Conservation (phyloP, 2,113 vertebrate species). For the Callipepla squamata region DNA sequence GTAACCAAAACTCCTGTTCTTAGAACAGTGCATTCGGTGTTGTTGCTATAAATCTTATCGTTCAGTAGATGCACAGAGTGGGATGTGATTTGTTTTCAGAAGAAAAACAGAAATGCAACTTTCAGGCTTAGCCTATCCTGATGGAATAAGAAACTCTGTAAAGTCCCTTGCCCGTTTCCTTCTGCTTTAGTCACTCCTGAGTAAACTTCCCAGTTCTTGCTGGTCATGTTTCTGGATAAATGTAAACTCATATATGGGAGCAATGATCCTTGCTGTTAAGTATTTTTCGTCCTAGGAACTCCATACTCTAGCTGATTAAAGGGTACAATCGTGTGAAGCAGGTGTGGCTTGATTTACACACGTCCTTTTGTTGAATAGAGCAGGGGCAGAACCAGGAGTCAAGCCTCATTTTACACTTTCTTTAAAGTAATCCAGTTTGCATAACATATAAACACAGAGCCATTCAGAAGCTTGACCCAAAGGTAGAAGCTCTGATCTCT, state of each 20-base stretch:
- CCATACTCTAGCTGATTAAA: constrained; percentile 22
- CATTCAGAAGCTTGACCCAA: background rate
- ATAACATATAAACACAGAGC: background rate
- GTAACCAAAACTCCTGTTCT: background rate
- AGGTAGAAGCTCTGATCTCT: constrained; percentile 29
- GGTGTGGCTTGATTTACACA: constrained; percentile 31
- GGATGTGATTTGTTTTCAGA: constrained; percentile 23
- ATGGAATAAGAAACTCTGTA: constrained; percentile 50
- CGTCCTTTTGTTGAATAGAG: background rate
- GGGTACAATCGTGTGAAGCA: background rate
- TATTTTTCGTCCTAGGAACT: background rate
- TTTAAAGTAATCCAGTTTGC: background rate
- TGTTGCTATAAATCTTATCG: background rate
- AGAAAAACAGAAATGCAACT: background rate
- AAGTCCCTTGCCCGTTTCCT: constrained; percentile 64
- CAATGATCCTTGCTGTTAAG: background rate
- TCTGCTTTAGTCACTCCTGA: constrained; percentile 57
- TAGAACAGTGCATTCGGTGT: background rate
- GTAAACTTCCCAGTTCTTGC: constrained; percentile 55
- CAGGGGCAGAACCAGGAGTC: background rate
- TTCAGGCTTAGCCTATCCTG: background rate
- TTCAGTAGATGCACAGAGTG: background rate
- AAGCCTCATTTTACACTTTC: background rate
- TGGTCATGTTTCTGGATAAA: background rate
- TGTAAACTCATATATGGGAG: background rate